Evolutionary conservation across 1,140 invertebrate genomes (phyloP).

Genomic region (Drosophila cardini): DNA sequence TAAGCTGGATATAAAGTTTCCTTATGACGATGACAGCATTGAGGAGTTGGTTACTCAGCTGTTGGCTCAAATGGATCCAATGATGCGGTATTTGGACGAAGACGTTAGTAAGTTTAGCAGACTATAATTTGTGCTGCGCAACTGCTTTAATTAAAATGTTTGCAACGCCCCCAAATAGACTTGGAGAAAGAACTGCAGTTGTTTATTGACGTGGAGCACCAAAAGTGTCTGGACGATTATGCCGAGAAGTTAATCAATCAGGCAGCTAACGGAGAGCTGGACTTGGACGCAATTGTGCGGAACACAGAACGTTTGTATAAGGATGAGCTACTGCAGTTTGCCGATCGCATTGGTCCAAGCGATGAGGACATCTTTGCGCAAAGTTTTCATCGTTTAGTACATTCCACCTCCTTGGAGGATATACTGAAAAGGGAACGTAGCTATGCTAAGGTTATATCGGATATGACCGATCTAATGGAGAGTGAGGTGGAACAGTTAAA

Average conservation of each 20-base stretch:
- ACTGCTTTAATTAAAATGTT: not conserved
- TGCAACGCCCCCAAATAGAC: conserved; percentile 40
- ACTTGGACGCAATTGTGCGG: conserved; percentile 89
- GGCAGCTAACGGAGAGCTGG: conserved; percentile 86
- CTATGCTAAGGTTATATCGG: conserved; percentile 89
- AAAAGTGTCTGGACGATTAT: conserved; percentile 85
- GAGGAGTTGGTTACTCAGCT: conserved; percentile 84
- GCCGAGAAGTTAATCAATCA: conserved; percentile 85
- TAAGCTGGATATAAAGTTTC: conserved; percentile 69
- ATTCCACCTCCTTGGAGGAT: conserved; percentile 90
- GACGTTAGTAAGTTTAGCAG: conserved; percentile 80
- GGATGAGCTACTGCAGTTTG: conserved; percentile 89
- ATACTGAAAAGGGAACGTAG: conserved; percentile 92
- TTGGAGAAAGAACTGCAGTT: conserved; percentile 76
- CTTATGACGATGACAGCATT: conserved; percentile 78
- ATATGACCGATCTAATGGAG: conserved; percentile 88
- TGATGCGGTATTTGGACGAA: conserved; percentile 84
- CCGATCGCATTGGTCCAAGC: conserved; percentile 89
- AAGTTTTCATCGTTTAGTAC: conserved; percentile 92
- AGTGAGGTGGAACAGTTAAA: conserved; percentile 88
- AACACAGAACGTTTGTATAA: conserved; percentile 89
- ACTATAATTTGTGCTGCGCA: not conserved
- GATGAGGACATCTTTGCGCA: conserved; percentile 93
- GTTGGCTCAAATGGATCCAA: conserved; percentile 84
- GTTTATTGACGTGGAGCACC: conserved; percentile 86